Evolutionary conservation across 1,140 invertebrate species (phyloP), one percentile per base, ranked within the genome.

Genomic region (Zaprionus ornatus): DNA sequence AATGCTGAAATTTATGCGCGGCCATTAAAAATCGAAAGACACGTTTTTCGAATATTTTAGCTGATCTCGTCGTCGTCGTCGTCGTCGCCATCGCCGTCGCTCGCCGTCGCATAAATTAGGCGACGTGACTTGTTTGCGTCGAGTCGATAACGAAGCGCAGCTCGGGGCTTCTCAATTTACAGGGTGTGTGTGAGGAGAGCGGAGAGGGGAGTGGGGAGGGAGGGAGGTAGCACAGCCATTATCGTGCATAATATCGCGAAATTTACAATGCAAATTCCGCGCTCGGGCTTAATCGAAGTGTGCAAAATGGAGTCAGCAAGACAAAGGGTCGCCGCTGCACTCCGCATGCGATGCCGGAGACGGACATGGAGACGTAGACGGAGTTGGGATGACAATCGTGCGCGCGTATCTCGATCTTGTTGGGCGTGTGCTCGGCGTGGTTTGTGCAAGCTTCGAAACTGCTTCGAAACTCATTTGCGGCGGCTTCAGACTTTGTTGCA

Each of bases 21-120:
- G 75, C 79, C 79, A 88, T 88, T 88, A 88, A 88, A 88, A 88
- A 90, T 88, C 85, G 78, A 88, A 88, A 88, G 86, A 88, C 84
- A 88, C 85, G 85, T 90, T 88, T 90, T 81, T 85, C 60, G 85
- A 88, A 88, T 88, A 88, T 90, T 90, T 88, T 85, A 84, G 69
- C 75, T 79, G 23, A 40, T 57, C 37, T 60, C n/a, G 3, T 4
- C 13, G 25, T 45, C 12, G 23, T 45, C n/a, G 25, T 48, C 21
- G 23, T 29, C 42, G 77, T 74, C 27, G 61, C 67, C 68, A 63
- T 54, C 63, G 68, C 67, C 68, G 70, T 54, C 63, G 68, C 74
- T 57, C 68, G 80, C 77, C 71, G 84, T 84, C 84, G 85, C 75
- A 90, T 88, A 88, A 88, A 88, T 88, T 90, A 88, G 85, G 65